Base-by-base conservation (phyloP, 2,113 vertebrate genomes). In the Eublepharis macularius region DNA sequence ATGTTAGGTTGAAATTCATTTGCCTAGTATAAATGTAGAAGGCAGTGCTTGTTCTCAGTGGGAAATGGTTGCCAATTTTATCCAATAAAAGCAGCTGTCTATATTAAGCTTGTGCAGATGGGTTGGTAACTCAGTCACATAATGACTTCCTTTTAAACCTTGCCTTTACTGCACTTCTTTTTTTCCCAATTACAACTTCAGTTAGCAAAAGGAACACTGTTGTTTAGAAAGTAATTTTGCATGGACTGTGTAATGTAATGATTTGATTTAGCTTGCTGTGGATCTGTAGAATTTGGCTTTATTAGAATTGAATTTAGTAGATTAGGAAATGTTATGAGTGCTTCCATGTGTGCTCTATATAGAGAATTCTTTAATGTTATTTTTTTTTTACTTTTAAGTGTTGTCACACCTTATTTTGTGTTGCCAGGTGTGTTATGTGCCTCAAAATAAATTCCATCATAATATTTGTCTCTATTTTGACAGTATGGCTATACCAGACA, bases 401-500 rank as follows among this genome's bases (percentile, higher is more conserved):
- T 54, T 70, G 12, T 32, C 39, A 36, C 2, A 21, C 7, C 36
- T 76, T 76, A 41, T 47, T 80, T 65, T 79, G 34, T 57, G 60
- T 66, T 68, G 45, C 26, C 66, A 63, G 36, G 16, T 19, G 12
- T 14, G 41, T 51, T 39, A 70, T 49, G 17, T 60, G 9, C 19
- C n/a, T 63, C 41, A 21, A 24, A 54, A 66, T 36, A 78, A 17
- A 49, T 54, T 34, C 21, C 8, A 65, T 76, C 12, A 39, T 17
- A 66, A 65, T 89, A 47, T 89, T 76, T 84, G 41, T 79, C 14
- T 89, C 88, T 74, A 93, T 7, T 87, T 92, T 94, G 88, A 72
- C 92, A 98, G 98, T 98, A 17, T 99, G 99, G 99, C 95, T 99
- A 88, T 98, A 99, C 94, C 98, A 99, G 91, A 99, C 99, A 84